Base-by-base conservation (phyloP, 2,113 vertebrate genomes). In the Carassius gibelio region DNA sequence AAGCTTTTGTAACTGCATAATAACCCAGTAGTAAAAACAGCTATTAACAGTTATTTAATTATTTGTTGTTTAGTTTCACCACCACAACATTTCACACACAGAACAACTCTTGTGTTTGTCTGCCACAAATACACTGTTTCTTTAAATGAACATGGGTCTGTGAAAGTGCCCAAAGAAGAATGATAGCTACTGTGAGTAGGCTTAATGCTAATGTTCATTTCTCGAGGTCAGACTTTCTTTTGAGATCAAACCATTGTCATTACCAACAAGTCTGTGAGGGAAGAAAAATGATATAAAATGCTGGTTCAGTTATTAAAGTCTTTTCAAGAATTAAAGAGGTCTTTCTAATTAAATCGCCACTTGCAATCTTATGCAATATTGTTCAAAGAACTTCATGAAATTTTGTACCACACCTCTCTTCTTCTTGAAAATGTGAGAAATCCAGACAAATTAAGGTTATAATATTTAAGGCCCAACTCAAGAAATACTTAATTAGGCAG, bases 281-380 rank as follows among this genome's bases (percentile, higher is more conserved):
- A 61, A 38, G 34, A 61, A 38, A 42, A 15, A 14, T 19, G 0
- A n/a, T 61, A 14, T 79, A n/a, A 42, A 42, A 42, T 59, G 4
- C 55, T 42, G 10, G 34, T 14, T 61, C 52, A 78, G 17, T 23
- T 34, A 78, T 57, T 52, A 55, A 55, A 76, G 75, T 17, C 8
- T 77, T 59, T 38, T 59, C 52, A 78, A 38, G 30, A 77, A 34
- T 21, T 57, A 36, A 38, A 38, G 17, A 61, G 75, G 17, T 71
- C 68, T 21, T 1, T 78, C 19, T 57, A 78, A n/a, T 61, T 21
- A 21, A 77, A 21, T 30, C 19, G 9, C 6, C 52, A 11, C 50
- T 77, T 61, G 55, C 17, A 78, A 38, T 78, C 76, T 38, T 61
- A n/a, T 59, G 34, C 52, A 61, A 38, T 78, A 38, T 23, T n/a